Base-by-base conservation (phyloP, 2,113 vertebrate genomes). In the Tychaedon coryphoeus region DNA sequence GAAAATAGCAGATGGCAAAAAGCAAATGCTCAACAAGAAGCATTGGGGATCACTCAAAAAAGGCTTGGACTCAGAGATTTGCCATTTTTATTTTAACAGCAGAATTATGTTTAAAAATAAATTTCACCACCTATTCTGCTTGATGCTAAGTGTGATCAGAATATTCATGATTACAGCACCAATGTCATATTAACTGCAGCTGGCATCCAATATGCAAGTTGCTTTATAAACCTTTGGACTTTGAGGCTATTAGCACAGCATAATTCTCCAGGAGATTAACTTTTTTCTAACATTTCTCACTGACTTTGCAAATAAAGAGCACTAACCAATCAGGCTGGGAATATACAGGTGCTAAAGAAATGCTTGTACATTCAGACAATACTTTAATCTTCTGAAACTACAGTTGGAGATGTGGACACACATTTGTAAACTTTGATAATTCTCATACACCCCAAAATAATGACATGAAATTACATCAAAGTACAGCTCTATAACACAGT, bases 1-100 rank as follows among this genome's bases (percentile, higher is more conserved):
- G 70, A 85, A 94, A 82, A 96, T 16, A 96, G 54, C 87, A 96
- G 93, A 96, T 94, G 93, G 90, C 91, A 94, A 79, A 95, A 95
- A 82, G 66, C 62, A 95, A 95, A 95, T 61, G 90, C 64, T 95
- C 81, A 82, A 34, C 28, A 14, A 18, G n/a, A 72, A 92, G 58
- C 77, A 92, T 0, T 72, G 67, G 58, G 61, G 34, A 94, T 76
- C 40, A 14, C 40, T 8, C 6, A 6, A 87, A 88, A 70, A 62
- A 76, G 43, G 23, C 25, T 3, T 54, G 26, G 42, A 65, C 42
- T 90, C 67, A 38, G 36, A 80, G 28, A 50, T 81, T 65, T 86
- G 48, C 48, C 45, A 65, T 75, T 86, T 83, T 80, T 47, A 38
- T 92, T 81, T 77, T 48, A 91, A 71, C 8, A 64, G 43, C 9